Evolutionary conservation across 1,140 invertebrate genomes (phyloP), one percentile per base, ranked within the genome.

Genomic region (Bombus sibiricus): DNA sequence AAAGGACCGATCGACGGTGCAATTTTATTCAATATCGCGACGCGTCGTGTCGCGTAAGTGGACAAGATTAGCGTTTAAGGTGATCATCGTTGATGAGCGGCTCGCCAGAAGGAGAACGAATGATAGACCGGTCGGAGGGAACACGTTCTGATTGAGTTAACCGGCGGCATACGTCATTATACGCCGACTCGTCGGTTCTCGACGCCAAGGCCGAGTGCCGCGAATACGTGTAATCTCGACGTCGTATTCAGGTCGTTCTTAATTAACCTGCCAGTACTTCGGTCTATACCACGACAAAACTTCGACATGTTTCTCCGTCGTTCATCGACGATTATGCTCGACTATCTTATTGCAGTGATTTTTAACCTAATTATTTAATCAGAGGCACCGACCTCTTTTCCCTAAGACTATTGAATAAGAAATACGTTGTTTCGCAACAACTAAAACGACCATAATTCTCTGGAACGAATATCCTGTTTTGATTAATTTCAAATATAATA

Each of bases 71-170:
- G 43, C 86, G 76, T 74, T 74, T 83, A 87, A 86, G 73, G 72
- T 81, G 88, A 90, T 87, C 81, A 83, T 59, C 71, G 74, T 59
- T 90, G 89, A 90, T 87, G 88, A 89, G 72, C 73, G 71, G 41
- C 74, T 88, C 62, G 71, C 74, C 53, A 83, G 82, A 85, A 89
- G 78, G 74, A 71, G 86, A 90, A 90, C 81, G 86, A 90, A 90
- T 88, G 79, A 90, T 90, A 84, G 89, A 71, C 86, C 80, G 84
- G 75, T 88, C 80, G 66, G 66, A 71, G 80, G 87, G 88, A 90
- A 88, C 89, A 89, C 88, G 89, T 88, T 90, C 77, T 88, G 90
- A 91, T 91, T 91, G 89, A 91, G 89, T 91, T 91, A 90, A 91
- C 87, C 81, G 84, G 0, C 74, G 71, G 78, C 71, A 79, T 88